Conservation (phyloP, 2,888 invertebrate genomes). For the Apotomis turbidana region DNA sequence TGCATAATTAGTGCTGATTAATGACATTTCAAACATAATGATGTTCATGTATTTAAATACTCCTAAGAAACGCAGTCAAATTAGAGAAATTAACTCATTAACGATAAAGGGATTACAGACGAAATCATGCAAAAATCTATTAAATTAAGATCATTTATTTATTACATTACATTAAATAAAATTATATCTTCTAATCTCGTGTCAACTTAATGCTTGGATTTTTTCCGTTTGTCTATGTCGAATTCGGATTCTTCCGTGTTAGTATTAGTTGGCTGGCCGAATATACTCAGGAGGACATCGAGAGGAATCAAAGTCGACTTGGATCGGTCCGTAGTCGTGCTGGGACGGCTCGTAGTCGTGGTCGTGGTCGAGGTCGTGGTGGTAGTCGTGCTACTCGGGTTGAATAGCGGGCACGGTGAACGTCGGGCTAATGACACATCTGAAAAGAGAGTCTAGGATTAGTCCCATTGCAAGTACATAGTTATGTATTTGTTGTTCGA, state of each 20-base stretch:
- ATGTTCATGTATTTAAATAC: slow-evolving; percentile 8
- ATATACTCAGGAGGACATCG: slow-evolving; percentile 14
- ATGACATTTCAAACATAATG: slow-evolving; percentile 6
- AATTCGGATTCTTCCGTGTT: slow-evolving; percentile 8
- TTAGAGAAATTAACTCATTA: slow-evolving; percentile 14
- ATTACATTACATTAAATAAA: neutral
- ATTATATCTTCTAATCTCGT: neutral
- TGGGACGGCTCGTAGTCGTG: neutral
- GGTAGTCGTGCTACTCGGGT: neutral
- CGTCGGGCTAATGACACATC: slow-evolving; percentile 37
- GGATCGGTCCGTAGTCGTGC: neutral
- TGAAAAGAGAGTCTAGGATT: slow-evolving; percentile 16
- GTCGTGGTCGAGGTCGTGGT: neutral
- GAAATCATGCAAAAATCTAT: neutral
- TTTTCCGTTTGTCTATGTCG: slow-evolving; percentile 6
- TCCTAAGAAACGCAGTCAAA: slow-evolving; percentile 6
- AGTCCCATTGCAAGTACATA: too few species aligned
- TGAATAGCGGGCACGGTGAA: slow-evolving; percentile 26
- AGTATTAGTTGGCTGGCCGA: slow-evolving; percentile 6
- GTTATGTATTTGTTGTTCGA: too few species aligned
- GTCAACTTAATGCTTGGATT: neutral
- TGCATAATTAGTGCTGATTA: slow-evolving; percentile 13
- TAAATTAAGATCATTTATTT: slow-evolving; percentile 1
- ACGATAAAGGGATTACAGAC: neutral
- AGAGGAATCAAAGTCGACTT: slow-evolving; percentile 8